Base-by-base conservation (phyloP, 2,113 vertebrate species). In the Phaethon lepturus region DNA sequence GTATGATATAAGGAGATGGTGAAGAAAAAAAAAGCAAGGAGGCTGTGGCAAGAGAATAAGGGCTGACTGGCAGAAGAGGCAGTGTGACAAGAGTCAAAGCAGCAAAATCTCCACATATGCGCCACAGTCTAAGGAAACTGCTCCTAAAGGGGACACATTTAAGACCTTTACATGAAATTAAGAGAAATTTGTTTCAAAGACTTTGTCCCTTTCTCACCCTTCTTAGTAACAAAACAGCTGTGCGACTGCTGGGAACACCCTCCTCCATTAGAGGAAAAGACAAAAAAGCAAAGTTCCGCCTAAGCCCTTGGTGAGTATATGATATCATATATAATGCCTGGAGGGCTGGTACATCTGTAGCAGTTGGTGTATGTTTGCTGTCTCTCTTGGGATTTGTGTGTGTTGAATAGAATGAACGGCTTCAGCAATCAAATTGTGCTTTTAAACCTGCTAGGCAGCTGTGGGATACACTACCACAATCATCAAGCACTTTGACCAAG, bases 271-370 rank as follows among this genome's bases (percentile, higher is more conserved):
- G 40, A 52, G 25, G 9, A 50, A 88, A 95, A 44, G 59, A 67
- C 68, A 56, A 53, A 63, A 52, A 23, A 73, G 11, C 58, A 64
- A 73, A 45, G 14, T 69, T 91, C 63, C 90, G 38, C 19, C 11
- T 47, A 20, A 58, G 59, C 31, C 35, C 26, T 59, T 49, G 47
- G 33, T 47, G 50, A 69, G 19, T 38, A 22, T 28, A 5, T 24
- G 42, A 38, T 28, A 8, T 49, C 50, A 18, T 19, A 20, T 3
- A 23, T 23, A 71, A 38, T 0, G 2, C 5, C 2, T 71, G 18
- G 29, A 66, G 25, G 38, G 18, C n/a, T 50, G 45, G 24, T 28
- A 5, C 3, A 2, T 18, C 35, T 78, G 10, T 22, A 66, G 60
- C 58, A 86, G 71, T 29, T 55, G 15, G 50, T 58, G 73, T 76